These are phyloP conservation scores for Leucopsar rothschildi DNA, from an alignment of 2,113 vertebrate species.

Conservation along the genomic window DNA sequence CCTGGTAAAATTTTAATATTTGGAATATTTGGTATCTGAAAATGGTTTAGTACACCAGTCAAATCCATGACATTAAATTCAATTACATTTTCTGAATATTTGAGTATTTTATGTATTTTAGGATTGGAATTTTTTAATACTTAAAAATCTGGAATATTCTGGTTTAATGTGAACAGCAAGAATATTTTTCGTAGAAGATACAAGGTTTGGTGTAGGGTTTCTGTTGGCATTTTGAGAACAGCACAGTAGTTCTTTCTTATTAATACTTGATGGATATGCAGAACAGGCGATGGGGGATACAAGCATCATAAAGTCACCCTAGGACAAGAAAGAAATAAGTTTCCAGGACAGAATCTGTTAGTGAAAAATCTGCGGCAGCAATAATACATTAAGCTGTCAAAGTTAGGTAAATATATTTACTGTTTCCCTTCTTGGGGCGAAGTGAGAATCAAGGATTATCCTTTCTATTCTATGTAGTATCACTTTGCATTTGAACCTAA, in stretches of 20 bases:
- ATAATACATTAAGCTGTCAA: neutral
- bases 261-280: neutral
- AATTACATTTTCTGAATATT: neutral
- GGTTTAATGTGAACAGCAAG: neutral
- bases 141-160: neutral
- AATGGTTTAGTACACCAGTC: neutral
- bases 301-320: neutral
- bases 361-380: neutral
- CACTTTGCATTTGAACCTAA: neutral
- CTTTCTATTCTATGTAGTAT: neutral
- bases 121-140: neutral
- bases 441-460: neutral
- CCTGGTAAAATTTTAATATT: neutral
- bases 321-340: neutral
- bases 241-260: neutral
- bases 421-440: neutral
- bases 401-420: neutral
- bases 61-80: neutral
- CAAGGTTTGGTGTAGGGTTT: neutral
- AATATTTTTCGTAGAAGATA: neutral
- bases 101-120: neutral
- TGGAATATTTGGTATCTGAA: neutral
- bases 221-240: neutral
- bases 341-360: neutral
- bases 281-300: neutral